Base-by-base conservation (phyloP, 2,888 invertebrate species). In the Leptopterna dolabrata region DNA sequence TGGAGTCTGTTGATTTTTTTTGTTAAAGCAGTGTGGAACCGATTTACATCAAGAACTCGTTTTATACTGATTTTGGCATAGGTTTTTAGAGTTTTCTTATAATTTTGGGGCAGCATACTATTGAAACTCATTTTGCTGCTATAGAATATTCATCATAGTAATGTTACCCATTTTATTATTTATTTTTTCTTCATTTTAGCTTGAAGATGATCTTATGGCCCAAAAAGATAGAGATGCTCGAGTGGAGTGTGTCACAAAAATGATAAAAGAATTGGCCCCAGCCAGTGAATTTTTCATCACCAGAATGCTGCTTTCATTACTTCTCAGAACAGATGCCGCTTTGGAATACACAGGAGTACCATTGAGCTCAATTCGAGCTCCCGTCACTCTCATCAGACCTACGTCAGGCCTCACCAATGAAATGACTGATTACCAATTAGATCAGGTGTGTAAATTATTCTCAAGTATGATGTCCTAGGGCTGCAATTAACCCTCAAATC, bases 341-440 rank as follows among this genome's bases (percentile, higher is more conserved):
- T 41, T 4, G 24, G 47, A 45, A 14, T 88, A 88, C 27, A 11
- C 36, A 30, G 55, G 29, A 24, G n/a, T 78, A 13, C 51, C 89
- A 24, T 63, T 88, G 19, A 78, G 78, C 9, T 90, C 89, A 71
- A 90, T 95, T 0, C 93, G 93, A 88, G 93, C 95, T 0, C 93
- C 94, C 0, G 93, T 95, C 1, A 92, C 93, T 0, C 92, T 96
- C 19, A 90, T 95, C 0, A 93, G 95, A 88, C 95, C 96, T 0
- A 94, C 93, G 1, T 0, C 9, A 16, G 55, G 76, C 3, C 29
- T 82, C 19, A 41, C 19, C 0, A 36, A 36, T 19, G 45, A 78
- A 4, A 45, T 94, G 76, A 94, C 94, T 27, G 95, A 95, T 90
- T 95, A 96, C 89, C 94, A 94, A 14, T 91, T 86, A 29, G 36